A percentile compares a stretch with the other conserved stretches of the same genome.
Conservation (phyloP, 2,113 vertebrate species). For the Talpa occidentalis region DNA sequence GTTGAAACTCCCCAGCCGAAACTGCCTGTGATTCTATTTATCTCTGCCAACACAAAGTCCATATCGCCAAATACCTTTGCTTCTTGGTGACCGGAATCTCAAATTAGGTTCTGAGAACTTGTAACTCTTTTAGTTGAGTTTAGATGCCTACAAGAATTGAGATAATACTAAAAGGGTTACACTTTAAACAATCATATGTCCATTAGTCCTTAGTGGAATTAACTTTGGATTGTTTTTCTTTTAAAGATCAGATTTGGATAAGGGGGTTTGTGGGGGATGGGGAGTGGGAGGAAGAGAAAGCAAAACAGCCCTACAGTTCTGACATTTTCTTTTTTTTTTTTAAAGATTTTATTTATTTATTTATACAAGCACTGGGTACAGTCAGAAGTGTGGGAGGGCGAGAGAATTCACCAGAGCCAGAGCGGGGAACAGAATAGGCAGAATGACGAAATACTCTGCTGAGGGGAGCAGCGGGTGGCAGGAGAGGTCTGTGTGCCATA, state of each 20-base stretch:
- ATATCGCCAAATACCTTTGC: background rate
- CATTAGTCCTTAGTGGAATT: slow-evolving; percentile 26
- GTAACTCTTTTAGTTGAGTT: slow-evolving; percentile 10
- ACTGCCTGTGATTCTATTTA: background rate
- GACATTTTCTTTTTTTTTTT: too few species aligned
- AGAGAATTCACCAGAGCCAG: too few species aligned
- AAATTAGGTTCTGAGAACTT: background rate
- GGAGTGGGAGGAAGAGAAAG: background rate
- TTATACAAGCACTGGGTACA: too few species aligned
- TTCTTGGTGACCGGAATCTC: background rate
- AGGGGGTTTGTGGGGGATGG: background rate
- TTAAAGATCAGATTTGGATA: slow-evolving; percentile 1
- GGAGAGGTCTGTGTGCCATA: too few species aligned
- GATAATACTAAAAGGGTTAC: background rate
- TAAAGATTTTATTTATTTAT: too few species aligned
- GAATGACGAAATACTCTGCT: too few species aligned
- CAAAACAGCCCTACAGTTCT: background rate
- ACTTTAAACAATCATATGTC: background rate
- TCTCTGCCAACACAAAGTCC: background rate
- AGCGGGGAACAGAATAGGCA: too few species aligned
- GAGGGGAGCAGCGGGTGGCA: too few species aligned
- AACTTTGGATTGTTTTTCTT: slow-evolving; percentile 40
- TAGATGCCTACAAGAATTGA: slow-evolving; percentile 3
- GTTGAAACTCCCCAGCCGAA: background rate
- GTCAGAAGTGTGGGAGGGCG: too few species aligned